These are phyloP conservation scores for Resseliella maxima DNA, from an alignment of 2,888 invertebrate species.

Conservation along the genomic window DNA sequence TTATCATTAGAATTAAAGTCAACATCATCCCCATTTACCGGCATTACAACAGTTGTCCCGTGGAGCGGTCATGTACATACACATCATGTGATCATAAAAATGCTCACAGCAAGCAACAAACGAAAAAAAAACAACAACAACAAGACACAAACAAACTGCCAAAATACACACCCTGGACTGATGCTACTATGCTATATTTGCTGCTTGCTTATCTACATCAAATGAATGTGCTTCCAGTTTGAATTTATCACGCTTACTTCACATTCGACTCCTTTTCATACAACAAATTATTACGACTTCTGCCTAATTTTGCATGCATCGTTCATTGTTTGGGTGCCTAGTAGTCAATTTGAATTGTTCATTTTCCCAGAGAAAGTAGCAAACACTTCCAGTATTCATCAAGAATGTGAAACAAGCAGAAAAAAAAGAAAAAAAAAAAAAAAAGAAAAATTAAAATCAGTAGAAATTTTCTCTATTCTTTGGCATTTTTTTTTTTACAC, in stretches of 20 bases:
- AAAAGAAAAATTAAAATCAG: conserved; percentile 8
- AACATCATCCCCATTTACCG: background rate
- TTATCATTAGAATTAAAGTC: conserved; percentile 53
- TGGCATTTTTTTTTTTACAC: background rate
- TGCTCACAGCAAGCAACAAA: conserved; percentile 18
- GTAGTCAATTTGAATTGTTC: background rate
- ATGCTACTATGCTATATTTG: background rate
- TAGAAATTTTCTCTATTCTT: background rate
- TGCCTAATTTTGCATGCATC: background rate
- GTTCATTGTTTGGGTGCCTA: background rate
- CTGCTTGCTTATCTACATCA: background rate
- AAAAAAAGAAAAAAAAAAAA: background rate
- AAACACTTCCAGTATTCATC: background rate
- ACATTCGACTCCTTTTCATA: background rate
- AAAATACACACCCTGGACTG: background rate
- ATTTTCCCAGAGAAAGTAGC: conserved; percentile 43
- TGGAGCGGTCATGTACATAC: background rate
- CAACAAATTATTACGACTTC: conserved; percentile 50
- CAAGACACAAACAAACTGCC: background rate
- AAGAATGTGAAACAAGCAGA: background rate
- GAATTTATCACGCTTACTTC: conserved; percentile 42
- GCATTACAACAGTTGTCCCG: background rate
- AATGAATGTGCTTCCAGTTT: conserved; percentile 3
- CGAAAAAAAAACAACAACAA: background rate
- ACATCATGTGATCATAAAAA: conserved; percentile 42